These are phyloP conservation scores for Ectobius pallidus DNA, from an alignment of 2,888 invertebrate species.

Conservation along the genomic window DNA sequence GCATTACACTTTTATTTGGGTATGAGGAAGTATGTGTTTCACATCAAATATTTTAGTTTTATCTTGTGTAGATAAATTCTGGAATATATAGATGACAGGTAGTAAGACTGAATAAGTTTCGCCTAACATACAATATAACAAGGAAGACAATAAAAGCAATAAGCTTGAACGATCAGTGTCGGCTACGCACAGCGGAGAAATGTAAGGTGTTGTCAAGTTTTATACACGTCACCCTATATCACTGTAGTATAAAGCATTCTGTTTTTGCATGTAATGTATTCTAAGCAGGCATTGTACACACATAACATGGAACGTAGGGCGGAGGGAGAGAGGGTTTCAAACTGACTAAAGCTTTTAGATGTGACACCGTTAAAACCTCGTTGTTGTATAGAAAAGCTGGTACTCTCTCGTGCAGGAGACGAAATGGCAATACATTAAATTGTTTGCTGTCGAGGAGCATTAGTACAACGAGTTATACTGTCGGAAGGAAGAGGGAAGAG, in stretches of 20 bases:
- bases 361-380: slow-evolving; percentile 27
- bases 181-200: no score
- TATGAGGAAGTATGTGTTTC: no score
- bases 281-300: slow-evolving; percentile 30
- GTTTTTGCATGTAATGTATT: slow-evolving; percentile 29
- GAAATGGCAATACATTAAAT: slow-evolving; percentile 32
- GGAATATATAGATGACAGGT: no score
- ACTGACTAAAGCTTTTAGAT: slow-evolving; percentile 28
- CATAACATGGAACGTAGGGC: slow-evolving; percentile 11
- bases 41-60: no score
- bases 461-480: slow-evolving; percentile 2
- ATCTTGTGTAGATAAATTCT: no score
- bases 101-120: no score
- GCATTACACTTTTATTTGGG: no score
- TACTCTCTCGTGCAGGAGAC: slow-evolving; percentile 1
- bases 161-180: no score
- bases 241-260: slow-evolving; percentile 24
- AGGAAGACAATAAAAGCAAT: no score
- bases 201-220: slow-evolving; percentile 9
- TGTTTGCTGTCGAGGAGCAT: slow-evolving; percentile 23
- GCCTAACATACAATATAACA: no score
- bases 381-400: slow-evolving; percentile 22
- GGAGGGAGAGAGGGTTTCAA: slow-evolving; percentile 1
- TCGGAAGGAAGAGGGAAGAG: neutral
- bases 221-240: slow-evolving; percentile 16